Base-by-base conservation (phyloP, 2,113 vertebrate genomes). In the Barbus barbus region DNA sequence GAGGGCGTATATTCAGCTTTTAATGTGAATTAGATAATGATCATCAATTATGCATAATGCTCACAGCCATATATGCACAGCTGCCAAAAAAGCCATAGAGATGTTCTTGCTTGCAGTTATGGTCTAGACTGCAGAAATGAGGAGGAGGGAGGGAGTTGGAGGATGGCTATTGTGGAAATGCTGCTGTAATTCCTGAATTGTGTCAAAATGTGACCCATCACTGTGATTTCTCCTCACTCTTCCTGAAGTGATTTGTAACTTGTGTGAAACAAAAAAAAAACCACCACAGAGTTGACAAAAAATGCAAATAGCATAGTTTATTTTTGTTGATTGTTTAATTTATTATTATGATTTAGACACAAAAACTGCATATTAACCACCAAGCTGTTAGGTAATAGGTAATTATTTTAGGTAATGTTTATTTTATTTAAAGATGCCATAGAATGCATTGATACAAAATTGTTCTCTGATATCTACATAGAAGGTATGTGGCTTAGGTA, bases 1-100 rank as follows among this genome's bases (percentile, higher is more conserved):
- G 33, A 5, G 65, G 18, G 31, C 3, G 1, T 69, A 69, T 69
- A 36, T 69, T 69, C 65, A 69, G 33, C 65, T 69, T 36, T 36
- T 69, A 69, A 22, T 38, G 31, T 22, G 18, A 69, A 69, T 65
- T 31, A 36, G 65, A 69, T 69, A 69, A 69, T 69, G 18, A 69
- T 69, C 18, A 69, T 69, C 3, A 69, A 69, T 36, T 69, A 69
- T 69, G 31, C 31, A 69, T 28, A 13, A 63, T 63, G 60, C 60
- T 28, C 31, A 36, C 31, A 22, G 16, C 16, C 65, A 9, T 69
- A 9, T 69, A 69, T 36, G 65, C 31, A 69, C 65, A 69, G 36
- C 65, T 69, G 65, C 65, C 38, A 3, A 69, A 69, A 38, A 36
- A 33, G 3, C 65, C 33, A 69, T 38, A 22, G 33, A 38, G 18